Percentiles rank a stretch among this genome's conserved stretches.
These are phyloP conservation scores for Notamacropus eugenii DNA, from an alignment of 2,797 vertebrate genomes.

Conservation along the genomic window DNA sequence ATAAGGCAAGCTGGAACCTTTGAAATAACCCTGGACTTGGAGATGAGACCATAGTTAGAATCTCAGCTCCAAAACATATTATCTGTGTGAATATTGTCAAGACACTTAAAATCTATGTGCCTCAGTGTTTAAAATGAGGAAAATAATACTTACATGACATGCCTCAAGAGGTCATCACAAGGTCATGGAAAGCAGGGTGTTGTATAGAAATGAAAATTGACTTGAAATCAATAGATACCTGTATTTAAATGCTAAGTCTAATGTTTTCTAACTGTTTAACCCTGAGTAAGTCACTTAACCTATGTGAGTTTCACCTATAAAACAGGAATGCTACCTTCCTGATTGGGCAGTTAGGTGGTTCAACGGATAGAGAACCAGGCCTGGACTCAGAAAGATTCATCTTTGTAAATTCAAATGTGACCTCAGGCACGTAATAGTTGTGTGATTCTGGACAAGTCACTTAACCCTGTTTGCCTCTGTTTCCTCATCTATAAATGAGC, in stretches of 20 bases:
- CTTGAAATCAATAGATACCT: not conserved
- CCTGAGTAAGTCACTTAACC: not conserved
- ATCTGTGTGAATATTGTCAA: not conserved
- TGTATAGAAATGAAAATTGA: not conserved
- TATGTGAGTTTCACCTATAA: not conserved
- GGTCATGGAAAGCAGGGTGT: not conserved
- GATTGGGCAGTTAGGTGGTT: too few relatives aligned
- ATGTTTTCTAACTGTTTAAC: not conserved
- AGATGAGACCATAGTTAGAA: not conserved
- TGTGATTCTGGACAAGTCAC: too few relatives aligned
- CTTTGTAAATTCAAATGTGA: too few relatives aligned
- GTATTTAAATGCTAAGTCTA: not conserved
- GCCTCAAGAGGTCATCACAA: not conserved
- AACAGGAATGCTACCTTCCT: not conserved
- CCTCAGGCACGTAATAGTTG: too few relatives aligned
- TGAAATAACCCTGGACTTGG: not conserved
- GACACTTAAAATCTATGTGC: not conserved
- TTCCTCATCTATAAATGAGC: too few relatives aligned
- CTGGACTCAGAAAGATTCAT: too few relatives aligned
- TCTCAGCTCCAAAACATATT: not conserved
- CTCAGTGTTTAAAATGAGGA: not conserved
- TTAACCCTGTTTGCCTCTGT: too few relatives aligned
- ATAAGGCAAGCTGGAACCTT: not conserved
- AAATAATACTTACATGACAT: not conserved
- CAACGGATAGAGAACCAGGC: too few relatives aligned